phyloP scores from a whole-genome alignment of 2,888 invertebrate species.

The Eupithecia subumbrata region DNA sequence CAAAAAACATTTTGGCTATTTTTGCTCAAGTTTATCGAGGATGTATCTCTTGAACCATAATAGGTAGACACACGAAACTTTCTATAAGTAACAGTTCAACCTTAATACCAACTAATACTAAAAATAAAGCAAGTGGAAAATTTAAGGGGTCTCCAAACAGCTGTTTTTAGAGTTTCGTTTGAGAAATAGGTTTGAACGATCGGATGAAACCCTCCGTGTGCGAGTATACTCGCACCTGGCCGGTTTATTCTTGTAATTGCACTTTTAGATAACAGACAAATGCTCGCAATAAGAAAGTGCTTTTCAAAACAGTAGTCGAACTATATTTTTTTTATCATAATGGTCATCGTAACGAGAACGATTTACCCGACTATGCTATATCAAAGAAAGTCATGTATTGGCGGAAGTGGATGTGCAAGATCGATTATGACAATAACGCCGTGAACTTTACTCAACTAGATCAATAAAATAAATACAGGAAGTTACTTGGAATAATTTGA shows the following conservation, averaged over 20 bases:
- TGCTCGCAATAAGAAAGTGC: background rate
- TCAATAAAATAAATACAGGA: background rate
- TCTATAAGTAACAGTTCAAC: no score
- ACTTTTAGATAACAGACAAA: background rate
- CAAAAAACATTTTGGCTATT: no score
- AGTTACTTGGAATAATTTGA: background rate
- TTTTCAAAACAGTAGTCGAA: slow-evolving; percentile 11
- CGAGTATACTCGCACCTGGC: no score
- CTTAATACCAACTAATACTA: no score
- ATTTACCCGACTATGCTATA: background rate
- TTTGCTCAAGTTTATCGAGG: no score
- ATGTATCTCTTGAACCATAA: no score
- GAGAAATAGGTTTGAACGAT: no score
- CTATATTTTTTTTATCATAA: slow-evolving; percentile 11
- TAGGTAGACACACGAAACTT: no score
- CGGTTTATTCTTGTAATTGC: background rate
- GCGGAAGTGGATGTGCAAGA: background rate
- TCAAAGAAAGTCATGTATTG: background rate
- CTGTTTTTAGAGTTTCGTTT: no score
- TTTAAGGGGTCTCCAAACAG: no score
- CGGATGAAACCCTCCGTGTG: no score
- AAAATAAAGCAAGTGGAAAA: no score
- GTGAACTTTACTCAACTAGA: background rate
- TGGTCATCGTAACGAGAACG: background rate
- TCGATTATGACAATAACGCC: background rate